These are phyloP conservation scores for Steatocranus sp. DNA, from an alignment of 2,797 vertebrate genomes.

Conservation along the genomic window DNA sequence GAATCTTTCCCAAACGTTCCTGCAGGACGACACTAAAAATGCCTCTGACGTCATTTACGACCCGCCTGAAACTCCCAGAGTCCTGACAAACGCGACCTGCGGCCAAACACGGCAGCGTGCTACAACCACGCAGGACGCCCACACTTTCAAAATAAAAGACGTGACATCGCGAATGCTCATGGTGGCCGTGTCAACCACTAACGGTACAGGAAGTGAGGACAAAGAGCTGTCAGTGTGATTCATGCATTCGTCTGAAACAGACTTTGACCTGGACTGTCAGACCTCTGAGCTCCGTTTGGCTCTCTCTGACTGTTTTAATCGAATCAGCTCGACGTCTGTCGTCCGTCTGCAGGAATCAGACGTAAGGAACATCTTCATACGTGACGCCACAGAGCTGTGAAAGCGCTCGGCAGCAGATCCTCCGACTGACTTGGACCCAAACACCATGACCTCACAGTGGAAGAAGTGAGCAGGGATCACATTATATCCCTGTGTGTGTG, in stretches of 20 bases:
- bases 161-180: neutral
- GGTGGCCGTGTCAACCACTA: neutral
- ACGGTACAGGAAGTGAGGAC: neutral
- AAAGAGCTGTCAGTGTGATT: neutral
- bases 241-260: neutral
- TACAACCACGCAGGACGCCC: neutral
- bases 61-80: neutral
- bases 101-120: neutral
- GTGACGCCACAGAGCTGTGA: neutral
- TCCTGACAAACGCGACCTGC: neutral
- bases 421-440: conserved; percentile 42
- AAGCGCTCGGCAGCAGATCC: conserved; percentile 3
- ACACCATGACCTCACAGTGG: conserved; percentile 53
- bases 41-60: neutral
- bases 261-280: neutral
- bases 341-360: too few relatives aligned
- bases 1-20: neutral
- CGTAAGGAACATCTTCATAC: neutral
- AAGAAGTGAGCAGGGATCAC: conserved; percentile 56
- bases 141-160: neutral
- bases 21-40: neutral
- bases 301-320: neutral
- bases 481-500: conserved; percentile 16
- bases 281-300: neutral
- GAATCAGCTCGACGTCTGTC: neutral